Evolutionary conservation across 2,797 vertebrate genomes (phyloP), one percentile per base, ranked within the genome.

Genomic region (Phrynocephalus forsythii): DNA sequence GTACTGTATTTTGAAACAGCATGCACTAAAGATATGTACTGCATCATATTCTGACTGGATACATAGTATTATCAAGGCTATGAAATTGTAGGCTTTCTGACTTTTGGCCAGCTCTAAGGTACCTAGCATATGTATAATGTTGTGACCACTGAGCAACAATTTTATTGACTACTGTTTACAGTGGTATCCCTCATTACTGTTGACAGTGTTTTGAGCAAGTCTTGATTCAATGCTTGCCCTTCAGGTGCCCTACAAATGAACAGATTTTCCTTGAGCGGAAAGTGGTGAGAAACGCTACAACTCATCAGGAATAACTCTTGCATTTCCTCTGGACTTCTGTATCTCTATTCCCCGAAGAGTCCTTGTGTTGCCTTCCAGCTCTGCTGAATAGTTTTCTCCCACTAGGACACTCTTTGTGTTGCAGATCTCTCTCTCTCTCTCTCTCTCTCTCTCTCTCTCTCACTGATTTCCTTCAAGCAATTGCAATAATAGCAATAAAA

Each of bases 401-500:
- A 11, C 82, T 79, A 52, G 92, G 92, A 90, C 89, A 79, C 22
- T 94, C 88, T 90, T 92, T 87, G 52, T 92, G 88, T 90, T 77
- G 89, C 86, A 92, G 82, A 80, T 44, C 38, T 44, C 38, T 44
- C 38, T 38, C 77, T 87, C 66, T 90, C 88, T 11, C 75, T 93
- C 67, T 82, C 91, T 44, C 38, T 44, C 38, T 44, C 38, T 44
- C 38, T 44, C 38, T 44, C 38, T 38, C 77, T 87, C 66, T 90
- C 88, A 87, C 91, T 92, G 90, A 86, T 94, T 92, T 92, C 92
- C 88, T 79, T 89, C 56, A 93, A 93, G 91, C 93, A 94, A 94
- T 95, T 95, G 93, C 91, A 93, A 90, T 0, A 0, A 90, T 93
- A 93, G 94, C 92, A 93, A 92, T 92, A 94, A 91, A 91, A 94